Evolutionary conservation across 2,888 invertebrate genomes (phyloP), one percentile per base, ranked within the genome.

Genomic region (Halictus quadricinctus): DNA sequence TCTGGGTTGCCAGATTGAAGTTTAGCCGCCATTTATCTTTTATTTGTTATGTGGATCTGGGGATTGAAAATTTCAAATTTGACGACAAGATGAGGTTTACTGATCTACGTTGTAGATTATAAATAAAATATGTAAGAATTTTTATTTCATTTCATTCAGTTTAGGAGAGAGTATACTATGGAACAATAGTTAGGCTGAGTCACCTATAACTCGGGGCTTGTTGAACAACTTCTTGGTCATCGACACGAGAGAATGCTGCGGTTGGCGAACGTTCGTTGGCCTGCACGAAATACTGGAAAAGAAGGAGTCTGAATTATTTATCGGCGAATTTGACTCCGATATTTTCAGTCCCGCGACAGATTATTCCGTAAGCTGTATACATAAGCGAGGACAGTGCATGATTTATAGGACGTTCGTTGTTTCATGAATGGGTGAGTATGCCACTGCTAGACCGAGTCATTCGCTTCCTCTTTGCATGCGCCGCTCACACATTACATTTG

Each of bases 231-330:
- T 60, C 13, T 25, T 60, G 60, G 25, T 13, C 60, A 60, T 60
- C 25, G 69, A 18, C 21, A 36, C 10, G 41, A 43, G 4, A 21
- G 12, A 41, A n/a, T 21, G 29, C 21, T 21, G 36, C 36, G 69
- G 41, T 21, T 10, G 41, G 21, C 41, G 36, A 21, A 69, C 69
- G 36, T 46, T 41, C 50, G 46, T 50, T 21, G 72, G 12, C 12
- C n/a, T 12, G 15, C 48, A 54, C 41, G 74, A 72, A 70, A 60
- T 79, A 46, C 60, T 21, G 72, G 46, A 50, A 77, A 81, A 41
- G 74, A 50, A 64, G 13, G 12, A 66, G 69, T 8, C 36, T 86
- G 86, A 84, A 88, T 87, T 87, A 81, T 85, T 89, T 86, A 88
- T 82, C 75, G 81, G 12, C 5, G 83, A 36, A 43, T 81, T 81